phyloP scores from a whole-genome alignment of 2,888 invertebrate species.

The Heliothis peltigera region DNA sequence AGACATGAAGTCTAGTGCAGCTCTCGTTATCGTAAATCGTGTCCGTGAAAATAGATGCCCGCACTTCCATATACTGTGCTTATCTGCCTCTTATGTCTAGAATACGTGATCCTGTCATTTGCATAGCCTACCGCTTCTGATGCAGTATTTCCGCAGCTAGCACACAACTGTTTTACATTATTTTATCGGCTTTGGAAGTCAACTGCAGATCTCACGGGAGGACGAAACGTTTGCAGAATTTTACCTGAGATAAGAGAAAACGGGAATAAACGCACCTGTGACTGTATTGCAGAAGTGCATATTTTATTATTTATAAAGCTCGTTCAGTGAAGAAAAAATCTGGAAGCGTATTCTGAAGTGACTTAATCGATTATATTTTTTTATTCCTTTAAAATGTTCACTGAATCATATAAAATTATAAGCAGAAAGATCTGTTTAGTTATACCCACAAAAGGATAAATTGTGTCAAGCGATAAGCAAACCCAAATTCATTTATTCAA shows the following conservation, averaged over 20 bases:
- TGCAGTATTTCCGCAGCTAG: conserved; percentile 28
- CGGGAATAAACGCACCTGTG: conserved; percentile 9
- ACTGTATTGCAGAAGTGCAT: conserved; percentile 9
- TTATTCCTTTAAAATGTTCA: too few species aligned
- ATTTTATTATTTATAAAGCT: conserved; percentile 2
- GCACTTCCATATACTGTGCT: not conserved
- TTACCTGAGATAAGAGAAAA: conserved; percentile 18
- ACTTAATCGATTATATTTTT: too few species aligned
- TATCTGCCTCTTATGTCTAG: not conserved
- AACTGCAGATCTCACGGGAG: conserved; percentile 44
- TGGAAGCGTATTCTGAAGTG: too few species aligned
- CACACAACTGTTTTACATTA: conserved; percentile 46
- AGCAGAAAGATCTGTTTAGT: too few species aligned
- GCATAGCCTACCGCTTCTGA: conserved; percentile 14
- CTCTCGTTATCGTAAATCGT: too few species aligned
- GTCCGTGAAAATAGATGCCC: too few species aligned
- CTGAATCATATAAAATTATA: too few species aligned
- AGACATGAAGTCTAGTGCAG: too few species aligned
- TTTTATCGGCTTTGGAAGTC: conserved; percentile 55
- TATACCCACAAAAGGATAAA: too few species aligned
- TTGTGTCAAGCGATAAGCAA: too few species aligned
- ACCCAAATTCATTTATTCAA: too few species aligned
- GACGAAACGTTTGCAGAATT: conserved; percentile 44
- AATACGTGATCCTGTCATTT: conserved; percentile 16
- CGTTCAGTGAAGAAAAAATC: too few species aligned